Evolutionary conservation across 2,797 vertebrate species (phyloP).

Genomic region (Garrulus glandarius): DNA sequence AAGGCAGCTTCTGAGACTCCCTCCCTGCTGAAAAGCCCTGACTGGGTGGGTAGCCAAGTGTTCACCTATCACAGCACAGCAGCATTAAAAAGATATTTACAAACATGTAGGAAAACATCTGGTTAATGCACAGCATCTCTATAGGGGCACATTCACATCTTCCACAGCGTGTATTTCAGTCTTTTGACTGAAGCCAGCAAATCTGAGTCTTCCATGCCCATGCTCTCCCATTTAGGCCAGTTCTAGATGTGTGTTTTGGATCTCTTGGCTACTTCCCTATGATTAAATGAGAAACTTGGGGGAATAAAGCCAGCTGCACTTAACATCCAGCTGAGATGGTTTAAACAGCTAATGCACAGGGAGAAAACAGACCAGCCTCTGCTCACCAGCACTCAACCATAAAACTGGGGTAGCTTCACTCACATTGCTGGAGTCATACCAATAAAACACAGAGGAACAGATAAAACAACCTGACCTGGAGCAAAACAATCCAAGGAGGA

Average conservation of each 20-base stretch:
- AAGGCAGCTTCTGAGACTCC: background rate
- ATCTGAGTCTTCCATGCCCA: background rate
- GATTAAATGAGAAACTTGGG: background rate
- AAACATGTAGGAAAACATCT: background rate
- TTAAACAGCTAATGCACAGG: background rate
- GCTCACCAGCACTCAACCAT: rapidly evolving
- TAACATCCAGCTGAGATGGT: background rate
- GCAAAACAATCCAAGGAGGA: background rate
- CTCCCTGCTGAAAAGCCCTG: background rate
- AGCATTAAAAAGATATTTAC: background rate
- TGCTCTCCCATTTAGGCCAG: background rate
- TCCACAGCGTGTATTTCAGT: rapidly evolving
- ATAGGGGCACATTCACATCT: rapidly evolving
- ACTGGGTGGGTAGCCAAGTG: background rate
- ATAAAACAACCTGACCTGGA: background rate
- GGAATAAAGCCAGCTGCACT: background rate
- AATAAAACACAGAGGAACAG: background rate
- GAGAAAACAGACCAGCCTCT: background rate
- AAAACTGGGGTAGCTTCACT: background rate
- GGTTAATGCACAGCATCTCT: background rate
- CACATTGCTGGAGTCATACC: rapidly evolving
- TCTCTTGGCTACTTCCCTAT: background rate
- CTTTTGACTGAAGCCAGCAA: background rate
- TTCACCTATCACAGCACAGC: background rate
- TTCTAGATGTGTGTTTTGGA: background rate